phyloP scores from a whole-genome alignment of 2,113 vertebrate genomes.

The Odontophorus gujanensis region DNA sequence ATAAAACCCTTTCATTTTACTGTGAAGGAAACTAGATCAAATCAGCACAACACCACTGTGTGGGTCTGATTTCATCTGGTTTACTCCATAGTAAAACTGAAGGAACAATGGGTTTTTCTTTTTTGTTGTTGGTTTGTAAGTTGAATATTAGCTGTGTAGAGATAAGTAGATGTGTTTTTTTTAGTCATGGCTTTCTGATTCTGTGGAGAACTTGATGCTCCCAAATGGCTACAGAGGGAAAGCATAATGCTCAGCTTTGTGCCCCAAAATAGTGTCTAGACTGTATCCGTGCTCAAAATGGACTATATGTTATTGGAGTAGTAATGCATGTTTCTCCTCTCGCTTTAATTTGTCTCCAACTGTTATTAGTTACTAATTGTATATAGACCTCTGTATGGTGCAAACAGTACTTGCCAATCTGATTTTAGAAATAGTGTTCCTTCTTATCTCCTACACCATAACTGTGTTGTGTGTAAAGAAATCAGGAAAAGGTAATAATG shows the following conservation, averaged over 20 bases:
- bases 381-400: not conserved
- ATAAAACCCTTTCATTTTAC: not conserved
- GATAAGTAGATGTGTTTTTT: not conserved
- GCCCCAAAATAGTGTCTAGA: not conserved
- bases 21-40: not conserved
- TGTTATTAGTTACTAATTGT: not conserved
- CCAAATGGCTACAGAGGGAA: not conserved
- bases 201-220: not conserved
- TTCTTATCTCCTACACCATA: too few species aligned
- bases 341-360: not conserved
- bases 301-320: fast-evolving
- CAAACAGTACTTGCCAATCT: not conserved
- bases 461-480: not conserved
- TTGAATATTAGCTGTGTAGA: not conserved
- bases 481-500: not conserved
- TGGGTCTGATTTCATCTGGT: not conserved
- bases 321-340: not conserved
- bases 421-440: not conserved
- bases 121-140: not conserved
- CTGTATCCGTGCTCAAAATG: not conserved
- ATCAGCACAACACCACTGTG: not conserved
- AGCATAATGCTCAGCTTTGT: not conserved
- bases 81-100: not conserved
- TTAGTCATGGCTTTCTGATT: not conserved
- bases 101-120: not conserved